phyloP scores from a whole-genome alignment of 2,888 invertebrate genomes.

The Trissonchulus latispiculum region DNA sequence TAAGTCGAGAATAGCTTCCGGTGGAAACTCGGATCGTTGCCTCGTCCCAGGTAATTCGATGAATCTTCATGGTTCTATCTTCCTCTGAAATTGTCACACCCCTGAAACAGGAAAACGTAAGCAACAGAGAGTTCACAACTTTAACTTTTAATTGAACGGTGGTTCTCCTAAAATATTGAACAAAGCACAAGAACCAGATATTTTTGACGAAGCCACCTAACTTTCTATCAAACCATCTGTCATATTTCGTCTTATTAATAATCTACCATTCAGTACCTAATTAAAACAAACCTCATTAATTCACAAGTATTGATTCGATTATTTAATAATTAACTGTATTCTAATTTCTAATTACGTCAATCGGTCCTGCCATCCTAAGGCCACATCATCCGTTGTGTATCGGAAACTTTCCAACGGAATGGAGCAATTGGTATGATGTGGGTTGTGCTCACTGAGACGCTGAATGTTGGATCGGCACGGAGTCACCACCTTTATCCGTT shows the following conservation, averaged over 20 bases:
- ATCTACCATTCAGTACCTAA: too few species aligned
- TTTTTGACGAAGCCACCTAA: too few species aligned
- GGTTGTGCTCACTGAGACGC: constrained; percentile 3
- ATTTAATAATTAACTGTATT: too few species aligned
- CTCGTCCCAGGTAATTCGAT: not conserved
- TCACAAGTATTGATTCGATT: too few species aligned
- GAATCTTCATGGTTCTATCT: not conserved
- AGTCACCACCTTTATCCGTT: not conserved
- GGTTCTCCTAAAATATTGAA: too few species aligned
- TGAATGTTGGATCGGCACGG: not conserved
- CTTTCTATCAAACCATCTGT: too few species aligned
- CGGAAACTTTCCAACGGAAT: not conserved
- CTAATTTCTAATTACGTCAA: not conserved
- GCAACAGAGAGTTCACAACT: too few species aligned
- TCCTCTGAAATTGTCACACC: not conserved
- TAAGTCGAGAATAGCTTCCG: not conserved
- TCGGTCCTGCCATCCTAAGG: not conserved
- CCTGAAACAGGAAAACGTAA: too few species aligned
- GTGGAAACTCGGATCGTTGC: not conserved
- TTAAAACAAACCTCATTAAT: too few species aligned
- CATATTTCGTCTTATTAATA: too few species aligned
- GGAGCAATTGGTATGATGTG: constrained; percentile 5
- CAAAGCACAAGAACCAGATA: too few species aligned
- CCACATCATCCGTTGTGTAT: not conserved
- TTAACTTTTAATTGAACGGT: too few species aligned